These are phyloP conservation scores for Spicauda simplicius DNA, from an alignment of 2,888 invertebrate species.

Conservation along the genomic window DNA sequence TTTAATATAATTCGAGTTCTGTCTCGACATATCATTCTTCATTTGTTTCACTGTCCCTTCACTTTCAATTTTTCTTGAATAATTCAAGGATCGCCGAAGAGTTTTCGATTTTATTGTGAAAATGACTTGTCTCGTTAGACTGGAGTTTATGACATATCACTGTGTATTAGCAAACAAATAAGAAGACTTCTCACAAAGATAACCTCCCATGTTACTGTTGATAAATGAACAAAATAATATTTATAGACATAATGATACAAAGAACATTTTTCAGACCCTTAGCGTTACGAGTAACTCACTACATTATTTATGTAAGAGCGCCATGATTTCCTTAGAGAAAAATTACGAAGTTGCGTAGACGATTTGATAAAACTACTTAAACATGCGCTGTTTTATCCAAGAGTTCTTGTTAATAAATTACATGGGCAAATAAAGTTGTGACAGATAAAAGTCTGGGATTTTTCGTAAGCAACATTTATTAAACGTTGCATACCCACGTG, in stretches of 20 bases:
- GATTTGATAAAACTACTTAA: conserved; percentile 4
- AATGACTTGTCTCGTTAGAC: conserved; percentile 43
- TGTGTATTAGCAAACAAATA: conserved; percentile 4
- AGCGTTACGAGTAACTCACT: background rate
- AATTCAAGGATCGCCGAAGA: conserved; percentile 63
- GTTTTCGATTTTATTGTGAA: conserved; percentile 63
- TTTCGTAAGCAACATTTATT: too few relatives aligned
- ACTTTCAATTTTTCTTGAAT: conserved; percentile 78
- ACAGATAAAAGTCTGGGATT: too few relatives aligned
- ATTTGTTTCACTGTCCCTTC: conserved; percentile 66
- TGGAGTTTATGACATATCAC: conserved; percentile 22
- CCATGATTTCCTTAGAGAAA: conserved; percentile 17
- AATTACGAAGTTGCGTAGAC: conserved; percentile 4
- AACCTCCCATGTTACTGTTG: background rate
- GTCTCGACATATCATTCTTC: conserved; percentile 64
- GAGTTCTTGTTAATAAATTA: background rate
- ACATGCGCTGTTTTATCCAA: background rate
- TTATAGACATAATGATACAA: background rate
- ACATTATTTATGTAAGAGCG: background rate
- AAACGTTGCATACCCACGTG: too few relatives aligned
- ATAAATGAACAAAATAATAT: background rate
- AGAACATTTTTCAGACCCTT: background rate
- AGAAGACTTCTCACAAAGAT: background rate
- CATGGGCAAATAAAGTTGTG: too few relatives aligned
- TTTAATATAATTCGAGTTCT: conserved; percentile 69